Evolutionary conservation across 37 sponge, comb jelly and placozoan genomes (phyloP).

Genomic region (Spongilla lacustris): DNA sequence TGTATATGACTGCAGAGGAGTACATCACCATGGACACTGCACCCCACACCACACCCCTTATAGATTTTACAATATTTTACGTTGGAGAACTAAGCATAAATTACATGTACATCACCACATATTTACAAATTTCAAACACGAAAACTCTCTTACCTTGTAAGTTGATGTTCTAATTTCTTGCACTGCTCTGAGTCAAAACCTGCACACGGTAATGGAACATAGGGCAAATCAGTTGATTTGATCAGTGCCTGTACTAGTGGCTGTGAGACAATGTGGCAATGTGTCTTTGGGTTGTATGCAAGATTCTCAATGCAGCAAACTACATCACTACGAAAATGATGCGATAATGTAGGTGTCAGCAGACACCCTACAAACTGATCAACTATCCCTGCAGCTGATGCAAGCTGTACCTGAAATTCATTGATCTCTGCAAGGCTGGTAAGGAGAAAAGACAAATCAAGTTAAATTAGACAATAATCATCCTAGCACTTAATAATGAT

Average conservation of each 20-base stretch:
- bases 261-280: background rate
- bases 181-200: background rate
- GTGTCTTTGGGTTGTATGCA: background rate
- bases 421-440: background rate
- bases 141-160: background rate
- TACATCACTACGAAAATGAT: background rate
- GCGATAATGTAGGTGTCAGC: background rate
- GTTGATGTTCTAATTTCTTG: background rate
- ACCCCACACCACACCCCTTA: too few species aligned
- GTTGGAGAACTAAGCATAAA: too few species aligned
- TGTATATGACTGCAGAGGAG: too few species aligned
- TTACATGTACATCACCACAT: too few species aligned
- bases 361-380: background rate
- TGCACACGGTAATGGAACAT: background rate
- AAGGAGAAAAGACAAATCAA: too few species aligned
- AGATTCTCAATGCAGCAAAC: background rate
- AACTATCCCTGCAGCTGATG: background rate
- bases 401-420: background rate
- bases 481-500: too few species aligned
- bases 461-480: too few species aligned
- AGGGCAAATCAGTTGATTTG: background rate
- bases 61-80: too few species aligned
- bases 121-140: too few species aligned
- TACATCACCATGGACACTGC: too few species aligned
- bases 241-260: background rate